A percentile compares a stretch with the other conserved stretches of the same genome.
phyloP scores from a whole-genome alignment of 1,140 invertebrate genomes.

The Chymomyza costata region DNA sequence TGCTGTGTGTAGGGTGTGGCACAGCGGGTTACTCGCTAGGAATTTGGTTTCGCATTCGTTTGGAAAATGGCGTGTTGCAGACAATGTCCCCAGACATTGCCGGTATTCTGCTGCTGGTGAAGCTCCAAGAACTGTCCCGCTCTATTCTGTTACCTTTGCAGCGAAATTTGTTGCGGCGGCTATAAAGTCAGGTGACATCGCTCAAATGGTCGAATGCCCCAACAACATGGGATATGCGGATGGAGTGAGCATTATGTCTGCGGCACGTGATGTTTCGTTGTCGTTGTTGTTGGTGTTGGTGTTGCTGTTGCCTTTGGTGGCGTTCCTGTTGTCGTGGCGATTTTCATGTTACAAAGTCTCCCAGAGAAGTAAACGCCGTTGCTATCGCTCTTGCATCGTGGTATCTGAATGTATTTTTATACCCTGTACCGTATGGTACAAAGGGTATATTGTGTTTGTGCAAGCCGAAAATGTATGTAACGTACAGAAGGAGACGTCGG shows the following conservation, averaged over 20 bases:
- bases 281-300: too few species aligned
- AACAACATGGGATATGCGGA: not conserved
- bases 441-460: slow-evolving; percentile 36
- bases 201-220: too few species aligned
- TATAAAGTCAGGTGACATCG: slow-evolving; percentile 56
- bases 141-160: slow-evolving; percentile 14
- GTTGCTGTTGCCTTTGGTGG: slow-evolving; percentile 62
- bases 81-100: slow-evolving; percentile 10
- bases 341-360: slow-evolving; percentile 68
- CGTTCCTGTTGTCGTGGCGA: slow-evolving; percentile 56
- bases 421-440: slow-evolving; percentile 40
- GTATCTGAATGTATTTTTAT: too few species aligned
- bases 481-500: too few species aligned
- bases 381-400: slow-evolving; percentile 30
- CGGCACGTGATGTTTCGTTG: too few species aligned
- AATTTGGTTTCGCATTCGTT: slow-evolving; percentile 67
- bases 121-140: slow-evolving; percentile 5
- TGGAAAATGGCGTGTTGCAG: slow-evolving; percentile 60
- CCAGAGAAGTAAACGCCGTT: slow-evolving; percentile 22
- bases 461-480: too few species aligned
- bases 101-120: slow-evolving; percentile 12
- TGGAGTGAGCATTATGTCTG: not conserved
- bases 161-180: slow-evolving; percentile 57
- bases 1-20: slow-evolving; percentile 61
- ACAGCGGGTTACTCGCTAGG: slow-evolving; percentile 40